Conservation (phyloP, 2,113 vertebrate genomes). For the Phalacrocorax pelagicus region DNA sequence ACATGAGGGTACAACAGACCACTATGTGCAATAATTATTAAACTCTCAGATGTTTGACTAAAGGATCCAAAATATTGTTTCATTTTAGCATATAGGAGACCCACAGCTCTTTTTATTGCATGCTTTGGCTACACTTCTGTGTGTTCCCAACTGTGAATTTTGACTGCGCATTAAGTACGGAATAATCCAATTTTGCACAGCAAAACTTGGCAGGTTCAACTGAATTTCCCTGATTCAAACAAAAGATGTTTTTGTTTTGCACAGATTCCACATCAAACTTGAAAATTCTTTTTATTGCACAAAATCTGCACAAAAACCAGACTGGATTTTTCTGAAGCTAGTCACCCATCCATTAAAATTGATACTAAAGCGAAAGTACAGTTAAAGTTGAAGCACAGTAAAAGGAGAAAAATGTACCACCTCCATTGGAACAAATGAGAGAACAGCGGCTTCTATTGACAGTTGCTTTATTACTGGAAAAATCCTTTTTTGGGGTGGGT, state of each 20-base stretch:
- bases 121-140: background rate
- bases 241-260: background rate
- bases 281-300: background rate
- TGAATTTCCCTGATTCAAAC: background rate
- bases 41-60: background rate
- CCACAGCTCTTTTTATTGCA: background rate
- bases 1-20: background rate
- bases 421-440: background rate
- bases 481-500: background rate
- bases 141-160: constrained; percentile 3
- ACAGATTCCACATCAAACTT: background rate
- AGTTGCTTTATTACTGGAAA: background rate
- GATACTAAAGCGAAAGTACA: background rate
- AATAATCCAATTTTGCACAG: constrained; percentile 22
- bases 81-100: background rate
- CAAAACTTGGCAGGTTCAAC: background rate
- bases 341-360: background rate
- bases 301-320: background rate
- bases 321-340: background rate
- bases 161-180: background rate
- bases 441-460: background rate
- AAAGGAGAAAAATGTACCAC: background rate
- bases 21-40: background rate
- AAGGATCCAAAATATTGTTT: background rate
- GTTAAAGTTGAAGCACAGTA: background rate